phyloP scores from a whole-genome alignment of 2,113 vertebrate species.

The Leiothrix lutea region DNA sequence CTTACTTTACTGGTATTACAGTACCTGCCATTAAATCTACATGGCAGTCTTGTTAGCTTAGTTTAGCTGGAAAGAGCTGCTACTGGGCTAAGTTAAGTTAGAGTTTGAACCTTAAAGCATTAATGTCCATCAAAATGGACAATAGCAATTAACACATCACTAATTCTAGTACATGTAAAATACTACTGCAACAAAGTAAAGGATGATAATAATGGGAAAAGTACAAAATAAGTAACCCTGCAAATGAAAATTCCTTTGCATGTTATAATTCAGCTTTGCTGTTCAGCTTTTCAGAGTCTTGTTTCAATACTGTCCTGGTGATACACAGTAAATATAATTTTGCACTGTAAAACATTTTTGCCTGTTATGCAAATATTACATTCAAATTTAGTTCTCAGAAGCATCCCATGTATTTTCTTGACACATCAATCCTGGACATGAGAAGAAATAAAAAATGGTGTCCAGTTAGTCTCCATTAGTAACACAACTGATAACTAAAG shows the following conservation, averaged over 20 bases:
- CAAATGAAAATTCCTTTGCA: neutral
- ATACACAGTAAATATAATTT: neutral
- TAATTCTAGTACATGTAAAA: neutral
- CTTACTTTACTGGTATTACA: neutral
- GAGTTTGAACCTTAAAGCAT: neutral
- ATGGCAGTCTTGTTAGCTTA: neutral
- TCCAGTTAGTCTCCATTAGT: neutral
- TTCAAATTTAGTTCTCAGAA: neutral
- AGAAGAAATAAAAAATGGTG: neutral
- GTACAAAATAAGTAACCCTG: neutral
- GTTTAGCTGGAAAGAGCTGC: neutral
- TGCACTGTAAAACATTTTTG: neutral
- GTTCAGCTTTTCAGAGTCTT: neutral
- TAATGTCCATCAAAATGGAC: neutral
- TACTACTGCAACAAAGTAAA: neutral
- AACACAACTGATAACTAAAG: neutral
- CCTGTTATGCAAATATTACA: neutral
- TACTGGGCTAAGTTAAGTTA: neutral
- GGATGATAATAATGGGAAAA: neutral
- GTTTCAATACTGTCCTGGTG: neutral
- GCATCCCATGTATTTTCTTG: neutral
- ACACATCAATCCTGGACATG: neutral
- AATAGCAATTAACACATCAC: neutral
- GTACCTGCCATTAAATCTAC: neutral
- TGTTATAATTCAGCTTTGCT: neutral